Evolutionary conservation across 2,113 vertebrate genomes (phyloP).

Genomic region (Neogobius melanostomus): DNA sequence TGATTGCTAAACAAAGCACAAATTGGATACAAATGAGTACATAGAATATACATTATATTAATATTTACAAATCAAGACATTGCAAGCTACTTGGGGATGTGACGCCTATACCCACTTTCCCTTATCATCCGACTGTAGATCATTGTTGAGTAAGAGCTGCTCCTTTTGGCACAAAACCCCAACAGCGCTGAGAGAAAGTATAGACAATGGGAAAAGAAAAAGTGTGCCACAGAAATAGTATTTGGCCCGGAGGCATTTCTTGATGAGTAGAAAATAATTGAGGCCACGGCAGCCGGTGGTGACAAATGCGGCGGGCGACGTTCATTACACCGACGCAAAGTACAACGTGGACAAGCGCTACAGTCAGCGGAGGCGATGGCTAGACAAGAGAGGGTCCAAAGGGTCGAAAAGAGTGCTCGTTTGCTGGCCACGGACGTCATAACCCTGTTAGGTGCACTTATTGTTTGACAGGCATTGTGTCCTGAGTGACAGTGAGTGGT

Average conservation of each 20-base stretch:
- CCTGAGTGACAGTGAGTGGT: constrained; percentile 72
- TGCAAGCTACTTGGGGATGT: too few relatives aligned
- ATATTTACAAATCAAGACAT: too few relatives aligned
- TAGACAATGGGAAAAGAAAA: background rate
- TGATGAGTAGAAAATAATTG: constrained; percentile 44
- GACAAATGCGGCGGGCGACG: constrained; percentile 42
- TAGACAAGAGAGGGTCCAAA: constrained; percentile 1
- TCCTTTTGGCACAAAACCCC: constrained; percentile 22
- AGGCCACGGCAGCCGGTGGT: constrained; percentile 23
- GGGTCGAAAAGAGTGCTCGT: constrained; percentile 36
- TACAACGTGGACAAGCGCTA: constrained; percentile 22
- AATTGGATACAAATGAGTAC: too few relatives aligned
- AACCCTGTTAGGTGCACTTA: constrained; percentile 51
- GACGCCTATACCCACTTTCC: background rate
- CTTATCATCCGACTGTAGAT: constrained; percentile 33
- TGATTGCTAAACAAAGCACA: too few relatives aligned
- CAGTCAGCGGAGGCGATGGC: background rate
- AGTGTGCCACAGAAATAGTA: constrained; percentile 19
- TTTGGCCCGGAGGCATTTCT: constrained; percentile 41
- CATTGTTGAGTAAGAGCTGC: constrained; percentile 18
- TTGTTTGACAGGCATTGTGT: constrained; percentile 69
- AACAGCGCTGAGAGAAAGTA: constrained; percentile 1
- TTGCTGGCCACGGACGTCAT: constrained; percentile 25
- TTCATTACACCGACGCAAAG: constrained; percentile 38
- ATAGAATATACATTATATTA: too few relatives aligned